Evolutionary conservation across 2,113 vertebrate genomes (phyloP).

Genomic region (Poecile atricapillus): DNA sequence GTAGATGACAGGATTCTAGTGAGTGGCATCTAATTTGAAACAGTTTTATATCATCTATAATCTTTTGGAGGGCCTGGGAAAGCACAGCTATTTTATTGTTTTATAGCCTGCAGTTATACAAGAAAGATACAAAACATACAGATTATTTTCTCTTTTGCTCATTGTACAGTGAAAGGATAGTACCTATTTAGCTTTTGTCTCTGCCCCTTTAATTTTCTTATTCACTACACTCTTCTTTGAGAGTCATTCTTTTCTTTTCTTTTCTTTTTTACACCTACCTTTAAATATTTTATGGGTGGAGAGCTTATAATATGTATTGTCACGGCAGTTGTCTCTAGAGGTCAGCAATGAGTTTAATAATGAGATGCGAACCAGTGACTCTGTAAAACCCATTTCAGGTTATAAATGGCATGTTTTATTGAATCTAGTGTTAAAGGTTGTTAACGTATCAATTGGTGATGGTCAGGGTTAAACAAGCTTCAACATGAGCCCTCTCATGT

Average conservation of each 20-base stretch:
- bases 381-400: conserved; percentile 68
- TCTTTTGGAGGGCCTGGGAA: conserved; percentile 45
- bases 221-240: conserved; percentile 17
- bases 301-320: conserved; percentile 68
- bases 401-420: conserved; percentile 74
- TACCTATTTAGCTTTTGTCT: not conserved
- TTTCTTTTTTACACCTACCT: conserved; percentile 15
- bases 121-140: not conserved
- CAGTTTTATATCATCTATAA: conserved; percentile 52
- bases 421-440: conserved; percentile 72
- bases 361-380: conserved; percentile 65
- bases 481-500: conserved; percentile 46
- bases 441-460: conserved; percentile 63
- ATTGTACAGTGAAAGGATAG: not conserved
- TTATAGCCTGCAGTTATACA: conserved; percentile 33
- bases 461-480: conserved; percentile 69
- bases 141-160: conserved; percentile 25
- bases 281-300: conserved; percentile 72
- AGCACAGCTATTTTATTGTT: conserved; percentile 33
- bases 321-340: conserved; percentile 62
- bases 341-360: conserved; percentile 69
- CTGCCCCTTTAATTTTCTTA: conserved; percentile 58
- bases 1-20: conserved; percentile 1
- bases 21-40: conserved; percentile 52
- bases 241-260: conserved; percentile 1